Conservation (phyloP, 2,113 vertebrate species). For the Micromys minutus region DNA sequence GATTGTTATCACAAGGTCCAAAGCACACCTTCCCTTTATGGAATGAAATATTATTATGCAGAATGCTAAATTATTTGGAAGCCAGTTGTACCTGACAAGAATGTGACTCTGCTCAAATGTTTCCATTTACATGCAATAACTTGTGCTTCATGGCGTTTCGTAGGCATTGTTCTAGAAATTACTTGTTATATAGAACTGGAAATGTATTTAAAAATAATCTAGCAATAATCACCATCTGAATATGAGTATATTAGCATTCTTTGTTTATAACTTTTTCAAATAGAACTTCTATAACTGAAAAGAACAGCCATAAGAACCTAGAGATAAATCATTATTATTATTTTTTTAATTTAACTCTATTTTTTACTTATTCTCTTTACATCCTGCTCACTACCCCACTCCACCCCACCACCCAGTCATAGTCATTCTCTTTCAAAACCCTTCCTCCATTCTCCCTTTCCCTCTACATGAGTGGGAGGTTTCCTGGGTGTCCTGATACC, state of each 20-base stretch:
- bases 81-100: constrained; percentile 25
- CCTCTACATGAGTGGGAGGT: too few species aligned
- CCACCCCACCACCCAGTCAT: rapidly evolving
- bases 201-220: constrained; percentile 13
- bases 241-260: neutral
- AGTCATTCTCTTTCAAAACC: too few species aligned
- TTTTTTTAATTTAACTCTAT: too few species aligned
- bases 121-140: constrained; percentile 47
- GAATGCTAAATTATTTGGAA: neutral
- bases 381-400: too few species aligned
- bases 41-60: constrained; percentile 53
- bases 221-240: neutral
- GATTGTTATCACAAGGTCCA: constrained; percentile 38
- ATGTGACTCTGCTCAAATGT: constrained; percentile 34
- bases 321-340: neutral
- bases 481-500: too few species aligned
- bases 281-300: constrained; percentile 17
- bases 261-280: neutral
- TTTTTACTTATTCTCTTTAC: too few species aligned
- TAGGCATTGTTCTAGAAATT: neutral
- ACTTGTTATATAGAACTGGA: constrained; percentile 6
- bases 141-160: neutral
- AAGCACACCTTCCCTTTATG: constrained; percentile 9
- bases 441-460: too few species aligned
- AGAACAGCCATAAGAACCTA: neutral